Evolutionary conservation across 30 jellyfish, hydroid and myxozoan species (phyloP).

Genomic region (Aurelia sp.): DNA sequence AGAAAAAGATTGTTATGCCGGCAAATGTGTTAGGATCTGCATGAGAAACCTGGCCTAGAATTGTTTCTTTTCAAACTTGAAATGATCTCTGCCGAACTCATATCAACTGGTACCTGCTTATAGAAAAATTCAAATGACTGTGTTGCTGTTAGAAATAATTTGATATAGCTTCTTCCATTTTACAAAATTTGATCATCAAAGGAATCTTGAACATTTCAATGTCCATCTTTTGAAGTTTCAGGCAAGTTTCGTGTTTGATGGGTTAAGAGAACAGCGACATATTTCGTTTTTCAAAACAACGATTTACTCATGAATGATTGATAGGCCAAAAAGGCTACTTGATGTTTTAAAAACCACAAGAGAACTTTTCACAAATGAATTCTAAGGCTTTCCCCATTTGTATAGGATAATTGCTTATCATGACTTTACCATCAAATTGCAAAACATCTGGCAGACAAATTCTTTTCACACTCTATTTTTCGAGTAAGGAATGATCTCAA

Average conservation of each 20-base stretch:
- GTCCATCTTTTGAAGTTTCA: too few relatives aligned
- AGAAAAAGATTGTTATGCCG: too few relatives aligned
- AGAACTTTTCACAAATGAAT: not conserved
- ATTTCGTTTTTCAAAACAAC: slow-evolving; percentile 58
- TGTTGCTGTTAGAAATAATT: not conserved
- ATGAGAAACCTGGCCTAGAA: slow-evolving; percentile 18
- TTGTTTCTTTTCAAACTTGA: slow-evolving; percentile 14
- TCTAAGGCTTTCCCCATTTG: slow-evolving; percentile 2
- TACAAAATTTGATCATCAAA: too few relatives aligned
- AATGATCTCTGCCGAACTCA: slow-evolving; percentile 74
- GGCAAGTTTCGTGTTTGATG: slow-evolving; percentile 1
- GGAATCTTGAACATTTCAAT: too few relatives aligned
- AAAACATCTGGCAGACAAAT: too few relatives aligned
- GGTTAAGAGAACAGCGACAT: slow-evolving; percentile 53
- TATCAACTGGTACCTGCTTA: slow-evolving; percentile 64
- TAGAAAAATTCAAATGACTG: not conserved
- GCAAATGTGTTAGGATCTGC: too few relatives aligned
- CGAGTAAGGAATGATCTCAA: too few relatives aligned
- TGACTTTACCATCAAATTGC: not conserved
- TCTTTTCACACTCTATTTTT: too few relatives aligned
- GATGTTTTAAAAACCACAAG: slow-evolving; percentile 17
- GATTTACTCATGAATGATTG: slow-evolving; percentile 48
- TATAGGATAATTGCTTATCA: not conserved
- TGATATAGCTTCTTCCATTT: too few relatives aligned
- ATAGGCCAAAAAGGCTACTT: slow-evolving; percentile 68